Percentiles rank a stretch among this genome's conserved stretches.
Conservation (phyloP, 1,140 invertebrate species). For the Acromyrmex echinatior region DNA sequence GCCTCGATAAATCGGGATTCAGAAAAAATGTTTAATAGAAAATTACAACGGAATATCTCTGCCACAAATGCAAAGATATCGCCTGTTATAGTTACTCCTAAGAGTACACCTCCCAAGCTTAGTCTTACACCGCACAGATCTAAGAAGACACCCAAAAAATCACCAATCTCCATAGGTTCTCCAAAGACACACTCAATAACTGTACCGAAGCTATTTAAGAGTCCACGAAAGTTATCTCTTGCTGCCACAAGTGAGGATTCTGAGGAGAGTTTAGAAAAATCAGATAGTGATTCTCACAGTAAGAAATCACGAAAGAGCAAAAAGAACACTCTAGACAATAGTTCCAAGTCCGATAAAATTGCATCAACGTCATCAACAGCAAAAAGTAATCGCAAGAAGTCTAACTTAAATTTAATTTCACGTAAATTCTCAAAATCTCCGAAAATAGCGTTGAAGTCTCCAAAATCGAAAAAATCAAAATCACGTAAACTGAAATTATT, state of each 20-base stretch:
- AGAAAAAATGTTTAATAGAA: neutral
- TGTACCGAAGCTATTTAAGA: conserved; percentile 24
- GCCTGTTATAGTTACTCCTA: conserved; percentile 17
- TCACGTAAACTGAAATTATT: conserved; percentile 19
- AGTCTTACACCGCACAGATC: conserved; percentile 52
- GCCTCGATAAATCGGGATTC: neutral
- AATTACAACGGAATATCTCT: neutral
- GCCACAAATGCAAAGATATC: neutral
- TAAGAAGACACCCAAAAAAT: conserved; percentile 47
- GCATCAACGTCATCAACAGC: neutral
- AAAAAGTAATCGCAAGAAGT: neutral
- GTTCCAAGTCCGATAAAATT: neutral
- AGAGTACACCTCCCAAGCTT: conserved; percentile 31
- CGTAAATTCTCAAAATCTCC: conserved; percentile 71
- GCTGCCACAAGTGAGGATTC: neutral
- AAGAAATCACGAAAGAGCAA: neutral
- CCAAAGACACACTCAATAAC: conserved; percentile 37
- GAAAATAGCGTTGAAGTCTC: conserved; percentile 68
- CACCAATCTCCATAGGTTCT: conserved; percentile 34
- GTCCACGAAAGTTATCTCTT: conserved; percentile 42
- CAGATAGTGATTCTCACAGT: neutral
- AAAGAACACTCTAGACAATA: neutral
- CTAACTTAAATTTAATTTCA: neutral
- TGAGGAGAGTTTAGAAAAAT: neutral
- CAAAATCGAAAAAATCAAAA: conserved; percentile 61